phyloP scores from a whole-genome alignment of 2,888 invertebrate genomes.

The Tolmerus cingulatus region DNA sequence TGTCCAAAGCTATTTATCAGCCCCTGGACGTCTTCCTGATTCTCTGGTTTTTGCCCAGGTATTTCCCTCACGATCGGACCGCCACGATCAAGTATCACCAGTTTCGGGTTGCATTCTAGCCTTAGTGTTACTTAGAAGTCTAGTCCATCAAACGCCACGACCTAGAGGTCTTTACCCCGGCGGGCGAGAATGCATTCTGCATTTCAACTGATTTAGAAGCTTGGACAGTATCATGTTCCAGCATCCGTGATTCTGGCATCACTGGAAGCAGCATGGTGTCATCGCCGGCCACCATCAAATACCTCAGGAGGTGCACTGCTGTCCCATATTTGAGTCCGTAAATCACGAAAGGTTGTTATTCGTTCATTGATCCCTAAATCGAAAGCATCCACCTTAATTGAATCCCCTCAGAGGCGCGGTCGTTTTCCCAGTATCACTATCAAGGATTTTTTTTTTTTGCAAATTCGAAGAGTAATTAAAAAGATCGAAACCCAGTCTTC shows the following conservation, averaged over 20 bases:
- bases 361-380: background rate
- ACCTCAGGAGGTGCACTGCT: background rate
- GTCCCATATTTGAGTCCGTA: background rate
- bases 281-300: background rate
- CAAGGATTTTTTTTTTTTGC: background rate
- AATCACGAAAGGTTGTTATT: background rate
- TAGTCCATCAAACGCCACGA: background rate
- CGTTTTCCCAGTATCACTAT: background rate
- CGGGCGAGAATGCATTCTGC: background rate
- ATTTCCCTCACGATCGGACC: background rate
- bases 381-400: background rate
- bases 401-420: background rate
- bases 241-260: background rate
- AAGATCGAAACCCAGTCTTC: background rate
- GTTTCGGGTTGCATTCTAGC: background rate
- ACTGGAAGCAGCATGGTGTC: background rate
- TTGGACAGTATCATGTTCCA: background rate
- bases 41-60: background rate
- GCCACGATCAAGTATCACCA: background rate
- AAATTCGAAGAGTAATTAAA: constrained; percentile 9
- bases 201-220: background rate
- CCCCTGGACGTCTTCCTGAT: background rate
- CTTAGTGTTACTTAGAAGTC: background rate
- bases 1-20: background rate
- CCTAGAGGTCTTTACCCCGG: background rate